Conservation (phyloP, 2,888 invertebrate genomes). For the Epirrita christyi region DNA sequence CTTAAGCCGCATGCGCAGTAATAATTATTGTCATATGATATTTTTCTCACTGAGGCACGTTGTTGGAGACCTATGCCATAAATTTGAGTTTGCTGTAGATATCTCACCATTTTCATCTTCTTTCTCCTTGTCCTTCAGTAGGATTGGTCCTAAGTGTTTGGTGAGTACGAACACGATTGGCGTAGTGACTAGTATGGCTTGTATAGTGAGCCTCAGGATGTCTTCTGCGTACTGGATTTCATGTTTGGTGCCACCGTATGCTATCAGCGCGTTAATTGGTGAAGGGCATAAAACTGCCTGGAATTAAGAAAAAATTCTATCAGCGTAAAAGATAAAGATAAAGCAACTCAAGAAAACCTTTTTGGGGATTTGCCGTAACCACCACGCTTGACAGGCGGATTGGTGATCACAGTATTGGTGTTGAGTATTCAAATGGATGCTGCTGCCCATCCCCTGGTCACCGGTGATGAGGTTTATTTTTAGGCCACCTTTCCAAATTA, state of each 20-base stretch:
- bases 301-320: slow-evolving; percentile 33
- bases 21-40: too few relatives aligned
- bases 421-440: too few relatives aligned
- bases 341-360: too few relatives aligned
- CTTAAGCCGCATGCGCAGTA: too few relatives aligned
- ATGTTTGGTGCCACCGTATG: slow-evolving; percentile 39
- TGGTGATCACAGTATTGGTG: too few relatives aligned
- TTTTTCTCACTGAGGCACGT: too few relatives aligned
- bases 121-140: slow-evolving; percentile 54
- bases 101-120: slow-evolving; percentile 45
- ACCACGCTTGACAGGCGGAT: too few relatives aligned
- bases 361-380: too few relatives aligned
- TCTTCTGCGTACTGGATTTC: slow-evolving; percentile 62
- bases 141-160: slow-evolving; percentile 61
- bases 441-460: too few relatives aligned
- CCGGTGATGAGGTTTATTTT: too few relatives aligned
- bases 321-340: too few relatives aligned
- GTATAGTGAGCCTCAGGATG: slow-evolving; percentile 60
- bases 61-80: slow-evolving; percentile 2
- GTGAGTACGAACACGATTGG: slow-evolving; percentile 70
- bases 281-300: slow-evolving; percentile 85
- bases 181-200: slow-evolving; percentile 71
- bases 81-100: slow-evolving; percentile 9
- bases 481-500: too few relatives aligned
- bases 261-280: slow-evolving; percentile 73